Evolutionary conservation across 2,797 vertebrate genomes (phyloP).

Genomic region (Hyperoplus lanceolatus): DNA sequence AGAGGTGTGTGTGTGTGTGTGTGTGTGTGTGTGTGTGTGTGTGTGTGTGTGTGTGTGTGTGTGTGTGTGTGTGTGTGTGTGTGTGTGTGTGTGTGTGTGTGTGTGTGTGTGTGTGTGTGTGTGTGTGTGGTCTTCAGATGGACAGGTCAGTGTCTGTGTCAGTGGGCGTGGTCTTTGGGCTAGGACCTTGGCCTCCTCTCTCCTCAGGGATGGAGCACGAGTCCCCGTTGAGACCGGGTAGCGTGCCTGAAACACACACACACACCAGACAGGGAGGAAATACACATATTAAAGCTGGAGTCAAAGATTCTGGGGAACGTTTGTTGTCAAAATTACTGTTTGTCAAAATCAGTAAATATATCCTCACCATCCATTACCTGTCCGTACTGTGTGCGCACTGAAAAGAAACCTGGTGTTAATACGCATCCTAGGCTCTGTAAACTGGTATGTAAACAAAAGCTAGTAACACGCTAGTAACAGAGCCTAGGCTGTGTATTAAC

Average conservation of each 20-base stretch:
- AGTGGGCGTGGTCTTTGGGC: constrained; percentile 81
- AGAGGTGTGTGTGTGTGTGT: background rate
- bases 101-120: background rate
- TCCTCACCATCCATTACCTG: too few relatives aligned
- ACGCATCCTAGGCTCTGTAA: too few relatives aligned
- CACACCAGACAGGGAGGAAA: too few relatives aligned
- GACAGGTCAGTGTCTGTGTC: constrained; percentile 90
- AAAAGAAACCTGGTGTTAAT: too few relatives aligned
- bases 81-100: background rate
- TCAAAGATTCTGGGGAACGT: too few relatives aligned
- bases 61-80: background rate
- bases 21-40: background rate
- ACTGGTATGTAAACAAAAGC: too few relatives aligned
- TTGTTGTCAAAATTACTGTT: too few relatives aligned
- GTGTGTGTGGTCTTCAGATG: constrained; percentile 82
- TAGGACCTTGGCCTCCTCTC: constrained; percentile 75
- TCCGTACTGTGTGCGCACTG: too few relatives aligned
- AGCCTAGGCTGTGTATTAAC: too few relatives aligned
- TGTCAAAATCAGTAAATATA: too few relatives aligned
- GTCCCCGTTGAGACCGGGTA: constrained; percentile 87
- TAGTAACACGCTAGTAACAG: too few relatives aligned
- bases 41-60: background rate
- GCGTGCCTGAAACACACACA: constrained; percentile 77
- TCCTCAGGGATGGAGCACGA: constrained; percentile 91
- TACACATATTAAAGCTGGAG: too few relatives aligned